Conservation (phyloP, 2,797 vertebrate species). For the Peromyscus aztecus region DNA sequence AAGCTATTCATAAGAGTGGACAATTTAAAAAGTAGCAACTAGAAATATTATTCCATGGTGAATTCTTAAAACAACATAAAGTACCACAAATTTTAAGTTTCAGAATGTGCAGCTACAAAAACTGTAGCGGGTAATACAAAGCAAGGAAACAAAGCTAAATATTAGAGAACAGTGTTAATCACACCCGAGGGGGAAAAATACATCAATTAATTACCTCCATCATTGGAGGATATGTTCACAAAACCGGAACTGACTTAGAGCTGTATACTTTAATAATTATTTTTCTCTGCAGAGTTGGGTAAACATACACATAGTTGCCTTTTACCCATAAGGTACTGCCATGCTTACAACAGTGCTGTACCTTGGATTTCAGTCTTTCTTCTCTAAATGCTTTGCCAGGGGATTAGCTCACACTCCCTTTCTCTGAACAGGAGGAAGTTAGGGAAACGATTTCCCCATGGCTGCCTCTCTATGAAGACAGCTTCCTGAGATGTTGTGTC, state of each 20-base stretch:
- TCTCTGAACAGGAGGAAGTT: background rate
- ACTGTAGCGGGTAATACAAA: background rate
- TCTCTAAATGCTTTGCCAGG: background rate
- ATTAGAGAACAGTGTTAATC: background rate
- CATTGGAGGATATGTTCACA: background rate
- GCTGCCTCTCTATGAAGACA: background rate
- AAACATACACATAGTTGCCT: background rate
- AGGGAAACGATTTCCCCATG: background rate
- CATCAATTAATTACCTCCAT: background rate
- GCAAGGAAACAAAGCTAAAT: background rate
- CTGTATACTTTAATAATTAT: background rate
- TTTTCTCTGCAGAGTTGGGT: background rate
- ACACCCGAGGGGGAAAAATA: conserved; percentile 20
- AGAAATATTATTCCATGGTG: background rate
- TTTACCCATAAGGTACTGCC: background rate
- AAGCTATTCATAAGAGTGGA: background rate
- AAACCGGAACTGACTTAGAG: background rate
- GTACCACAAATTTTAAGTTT: background rate
- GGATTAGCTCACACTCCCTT: background rate
- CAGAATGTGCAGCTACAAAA: background rate
- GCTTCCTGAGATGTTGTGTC: background rate
- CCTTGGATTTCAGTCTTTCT: background rate
- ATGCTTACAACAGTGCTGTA: background rate
- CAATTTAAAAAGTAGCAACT: background rate
- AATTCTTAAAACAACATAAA: conserved; percentile 48